A percentile compares a stretch with the other conserved stretches of the same genome.
Evolutionary conservation across 2,113 vertebrate genomes (phyloP).

Genomic region (Pseudolaguvia tuberculata): DNA sequence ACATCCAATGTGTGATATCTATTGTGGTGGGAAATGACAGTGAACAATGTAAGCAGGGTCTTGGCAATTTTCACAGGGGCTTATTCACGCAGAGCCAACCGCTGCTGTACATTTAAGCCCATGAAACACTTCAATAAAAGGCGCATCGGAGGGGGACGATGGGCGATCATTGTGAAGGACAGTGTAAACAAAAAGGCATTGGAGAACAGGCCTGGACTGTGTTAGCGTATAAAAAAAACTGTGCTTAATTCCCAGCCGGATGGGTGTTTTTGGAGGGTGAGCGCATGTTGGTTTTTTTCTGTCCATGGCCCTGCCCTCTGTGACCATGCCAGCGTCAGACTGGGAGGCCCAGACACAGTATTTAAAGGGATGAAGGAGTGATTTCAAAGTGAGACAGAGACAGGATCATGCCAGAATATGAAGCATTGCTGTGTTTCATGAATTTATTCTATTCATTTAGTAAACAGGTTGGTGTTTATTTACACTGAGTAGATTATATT

Average conservation of each 20-base stretch:
- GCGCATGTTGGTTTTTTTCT: conserved; percentile 52
- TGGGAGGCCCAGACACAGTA: conserved; percentile 13
- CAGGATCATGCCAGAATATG: background rate
- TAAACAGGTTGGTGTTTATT: background rate
- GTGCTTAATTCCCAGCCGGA: conserved; percentile 74
- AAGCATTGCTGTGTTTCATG: background rate
- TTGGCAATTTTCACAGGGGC: conserved; percentile 91
- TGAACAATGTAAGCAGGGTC: conserved; percentile 87
- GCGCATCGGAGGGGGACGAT: conserved; percentile 82
- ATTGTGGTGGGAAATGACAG: conserved; percentile 88
- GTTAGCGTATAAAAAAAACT: conserved; percentile 79
- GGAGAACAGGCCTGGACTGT: conserved; percentile 69
- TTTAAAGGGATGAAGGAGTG: conserved; percentile 25
- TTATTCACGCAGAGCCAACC: conserved; percentile 80
- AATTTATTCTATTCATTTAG: background rate
- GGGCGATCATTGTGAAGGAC: conserved; percentile 82
- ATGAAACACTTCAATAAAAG: conserved; percentile 86
- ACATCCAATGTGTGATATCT: conserved; percentile 98
- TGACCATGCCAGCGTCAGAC: conserved; percentile 26
- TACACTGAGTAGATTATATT: background rate
- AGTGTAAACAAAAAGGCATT: conserved; percentile 94
- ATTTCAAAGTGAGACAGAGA: background rate
- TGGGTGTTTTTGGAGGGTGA: conserved; percentile 66
- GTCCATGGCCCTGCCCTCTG: conserved; percentile 1
- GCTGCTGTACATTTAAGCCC: conserved; percentile 84